These are phyloP conservation scores for Panurus biarmicus DNA, from an alignment of 2,113 vertebrate genomes.

Conservation along the genomic window DNA sequence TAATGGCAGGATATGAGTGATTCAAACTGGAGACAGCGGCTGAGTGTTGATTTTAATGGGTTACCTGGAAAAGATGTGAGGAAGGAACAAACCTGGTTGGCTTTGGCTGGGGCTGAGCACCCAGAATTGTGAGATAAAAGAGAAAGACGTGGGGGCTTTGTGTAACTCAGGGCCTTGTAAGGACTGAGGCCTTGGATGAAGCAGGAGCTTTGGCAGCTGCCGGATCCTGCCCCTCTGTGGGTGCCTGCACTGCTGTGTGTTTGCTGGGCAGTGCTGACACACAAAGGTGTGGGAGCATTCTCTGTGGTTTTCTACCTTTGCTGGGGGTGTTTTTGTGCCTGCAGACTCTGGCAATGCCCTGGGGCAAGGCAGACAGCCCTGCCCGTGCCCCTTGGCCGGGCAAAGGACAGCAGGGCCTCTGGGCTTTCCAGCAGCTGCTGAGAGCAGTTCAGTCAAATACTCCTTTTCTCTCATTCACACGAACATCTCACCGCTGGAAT, in stretches of 20 bases:
- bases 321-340: not conserved
- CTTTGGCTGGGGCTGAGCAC: not conserved
- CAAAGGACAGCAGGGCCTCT: not conserved
- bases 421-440: not conserved
- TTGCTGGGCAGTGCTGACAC: not conserved
- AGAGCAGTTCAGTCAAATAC: not conserved
- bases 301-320: not conserved
- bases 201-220: not conserved
- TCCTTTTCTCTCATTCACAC: not conserved
- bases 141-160: not conserved
- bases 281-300: not conserved
- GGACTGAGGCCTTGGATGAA: fast-evolving
- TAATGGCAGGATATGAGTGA: not conserved
- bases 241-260: not conserved
- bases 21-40: not conserved
- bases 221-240: not conserved
- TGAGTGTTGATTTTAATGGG: not conserved
- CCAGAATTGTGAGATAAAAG: not conserved
- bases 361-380: not conserved
- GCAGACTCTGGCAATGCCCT: not conserved
- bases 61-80: not conserved
- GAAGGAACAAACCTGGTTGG: not conserved
- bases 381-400: not conserved
- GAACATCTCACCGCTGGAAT: not conserved
- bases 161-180: fast-evolving